Base-by-base conservation (phyloP, 1,140 invertebrate species). In the Liolophura sinensis region DNA sequence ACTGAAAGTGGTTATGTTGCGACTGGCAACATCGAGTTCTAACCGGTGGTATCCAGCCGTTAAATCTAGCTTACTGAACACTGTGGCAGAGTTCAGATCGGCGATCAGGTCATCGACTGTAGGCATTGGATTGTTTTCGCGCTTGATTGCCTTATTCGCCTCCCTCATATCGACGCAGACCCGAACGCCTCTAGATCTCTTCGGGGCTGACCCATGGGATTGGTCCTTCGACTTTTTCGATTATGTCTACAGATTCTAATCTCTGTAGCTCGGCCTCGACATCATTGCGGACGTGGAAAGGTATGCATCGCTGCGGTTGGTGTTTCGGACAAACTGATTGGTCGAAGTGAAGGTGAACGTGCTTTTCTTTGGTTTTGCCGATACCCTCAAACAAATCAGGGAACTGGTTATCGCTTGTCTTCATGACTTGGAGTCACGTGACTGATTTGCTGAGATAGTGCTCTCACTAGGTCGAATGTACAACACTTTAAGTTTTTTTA, bases 121-220 rank as follows among this genome's bases (percentile, higher is more conserved):
- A 31, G 74, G 74, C 24, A 67, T 70, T 1, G 56, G 49, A 51
- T 72, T 62, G 15, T 63, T 58, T 55, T 73, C 69, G 12, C 72
- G 7, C 25, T 31, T 48, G 9, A 73, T 69, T n/a, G 64, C 66
- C 20, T 64, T 20, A 56, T 73, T 72, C 1, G 70, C 65, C 24
- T 58, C 40, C 16, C 59, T 56, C 74, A 73, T 75, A 22, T 75
- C 71, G 0, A 78, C 73, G 55, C 71, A 73, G 1, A 75, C 46
- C 16, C 73, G 15, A 14, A 64, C 62, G 46, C 73, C 67, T n/a
- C n/a, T n/a, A 47, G 16, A 57, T 22, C 62, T 65, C 57, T 78
- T 76, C 15, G 73, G 66, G 65, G 1, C 69, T 72, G 3, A 77
- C 70, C 77, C 76, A 80, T n/a, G 74, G 70, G 15, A 75, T 78